Conservation (phyloP, 2,797 vertebrate species). For the Chloroceryle amazona region DNA sequence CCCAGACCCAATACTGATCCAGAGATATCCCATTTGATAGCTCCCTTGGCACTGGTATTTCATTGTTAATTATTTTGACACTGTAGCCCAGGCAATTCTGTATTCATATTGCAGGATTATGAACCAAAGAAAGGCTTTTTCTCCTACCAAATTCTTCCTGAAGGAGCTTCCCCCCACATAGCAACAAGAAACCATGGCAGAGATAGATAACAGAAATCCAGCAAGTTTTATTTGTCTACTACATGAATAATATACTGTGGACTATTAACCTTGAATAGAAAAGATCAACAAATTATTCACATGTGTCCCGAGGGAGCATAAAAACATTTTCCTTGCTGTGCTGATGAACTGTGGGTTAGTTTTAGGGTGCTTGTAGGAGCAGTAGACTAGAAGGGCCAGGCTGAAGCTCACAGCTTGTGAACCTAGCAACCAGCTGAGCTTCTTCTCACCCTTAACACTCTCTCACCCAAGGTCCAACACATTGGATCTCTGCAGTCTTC, state of each 20-base stretch:
- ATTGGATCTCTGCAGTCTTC: neutral
- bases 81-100: neutral
- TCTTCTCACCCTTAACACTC: neutral
- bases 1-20: neutral
- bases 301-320: neutral
- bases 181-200: neutral
- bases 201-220: constrained; percentile 2
- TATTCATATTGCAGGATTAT: neutral
- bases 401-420: neutral
- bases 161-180: neutral
- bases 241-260: neutral
- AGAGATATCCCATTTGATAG: constrained; percentile 25
- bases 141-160: neutral
- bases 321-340: neutral
- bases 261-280: neutral
- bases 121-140: neutral
- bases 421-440: neutral
- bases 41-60: neutral
- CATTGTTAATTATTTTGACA: constrained; percentile 6
- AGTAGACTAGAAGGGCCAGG: neutral
- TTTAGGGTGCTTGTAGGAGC: neutral
- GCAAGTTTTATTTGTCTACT: neutral
- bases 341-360: neutral
- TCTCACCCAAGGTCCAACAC: neutral
- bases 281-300: neutral